A percentile compares a stretch with the other conserved stretches of the same genome.
Conservation (phyloP, 2,113 vertebrate genomes). For the Hippocampus guttulatus region DNA sequence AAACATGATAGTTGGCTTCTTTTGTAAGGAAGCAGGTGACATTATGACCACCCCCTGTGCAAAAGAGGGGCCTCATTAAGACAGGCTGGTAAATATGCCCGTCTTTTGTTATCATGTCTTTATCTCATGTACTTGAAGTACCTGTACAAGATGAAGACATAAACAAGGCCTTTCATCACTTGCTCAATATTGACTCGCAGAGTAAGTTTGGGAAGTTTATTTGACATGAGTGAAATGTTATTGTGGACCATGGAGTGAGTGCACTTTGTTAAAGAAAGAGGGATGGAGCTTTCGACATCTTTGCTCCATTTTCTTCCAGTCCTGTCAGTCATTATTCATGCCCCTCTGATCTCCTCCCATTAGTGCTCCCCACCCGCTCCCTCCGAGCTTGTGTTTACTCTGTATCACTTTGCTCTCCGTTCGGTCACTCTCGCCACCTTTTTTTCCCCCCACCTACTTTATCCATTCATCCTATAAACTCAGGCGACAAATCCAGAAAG, state of each 20-base stretch:
- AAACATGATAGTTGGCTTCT: background rate
- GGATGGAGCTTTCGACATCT: conserved; percentile 44
- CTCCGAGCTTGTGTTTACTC: conserved; percentile 43
- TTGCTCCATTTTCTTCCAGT: conserved; percentile 44
- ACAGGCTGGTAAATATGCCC: conserved; percentile 39
- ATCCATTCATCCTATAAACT: conserved; percentile 32
- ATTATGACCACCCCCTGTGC: background rate
- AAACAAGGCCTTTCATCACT: conserved; percentile 59
- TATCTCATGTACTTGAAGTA: conserved; percentile 57
- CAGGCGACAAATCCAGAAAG: conserved; percentile 7
- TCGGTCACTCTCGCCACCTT: conserved; percentile 12
- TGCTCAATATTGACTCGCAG: conserved; percentile 3
- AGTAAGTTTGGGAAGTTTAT: conserved; percentile 50
- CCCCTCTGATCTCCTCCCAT: conserved; percentile 52
- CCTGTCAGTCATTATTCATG: conserved; percentile 32
- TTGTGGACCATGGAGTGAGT: conserved; percentile 30
- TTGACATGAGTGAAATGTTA: conserved; percentile 62
- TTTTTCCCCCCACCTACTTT: background rate
- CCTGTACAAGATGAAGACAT: conserved; percentile 28
- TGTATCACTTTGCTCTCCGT: conserved; percentile 10
- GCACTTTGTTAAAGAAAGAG: conserved; percentile 23
- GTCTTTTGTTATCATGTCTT: conserved; percentile 54
- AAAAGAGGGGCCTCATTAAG: conserved; percentile 30
- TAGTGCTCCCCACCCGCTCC: conserved; percentile 28
- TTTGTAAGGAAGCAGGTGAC: background rate